Evolutionary conservation across 2,113 vertebrate genomes (phyloP), one percentile per base, ranked within the genome.

Genomic region (Microcebus griseorufus): DNA sequence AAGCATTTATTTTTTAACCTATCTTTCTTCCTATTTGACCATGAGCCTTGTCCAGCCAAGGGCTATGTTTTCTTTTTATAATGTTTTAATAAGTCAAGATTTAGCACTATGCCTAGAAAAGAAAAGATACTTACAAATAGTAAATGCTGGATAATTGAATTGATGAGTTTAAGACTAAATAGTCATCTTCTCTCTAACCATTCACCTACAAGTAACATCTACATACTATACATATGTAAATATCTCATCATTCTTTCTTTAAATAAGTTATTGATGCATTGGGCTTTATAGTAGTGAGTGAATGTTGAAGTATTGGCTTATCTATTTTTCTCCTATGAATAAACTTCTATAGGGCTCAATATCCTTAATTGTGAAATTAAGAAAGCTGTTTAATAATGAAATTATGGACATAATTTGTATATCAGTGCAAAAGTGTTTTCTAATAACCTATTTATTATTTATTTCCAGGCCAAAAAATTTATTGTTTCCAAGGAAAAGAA

Each of bases 271-370:
- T 34, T 75, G 13, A 89, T 81, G 29, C 14, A 75, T 9, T 87
- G 17, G 17, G 4, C 14, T 81, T 94, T 81, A 64, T n/a, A 42
- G 14, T 39, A n/a, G 14, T 90, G 42, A 90, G 20, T 78, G 17
- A 81, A 45, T 94, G 12, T 62, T 93, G 34, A 89, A 23, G 16
- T 62, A 58, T 18, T 58, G 13, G 7, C 10, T 90, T 80, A 27
- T 72, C 83, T 86, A 22, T 80, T 96, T 93, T 73, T 22, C 8
- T 58, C 78, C 32, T 37, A 18, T n/a, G 25, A 94, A 84, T 73
- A 81, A 45, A 17, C 82, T 83, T 92, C 93, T 90, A 75, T 78
- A 39, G 4, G 22, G 3, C 4, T 93, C 39, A 79, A 18, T 55
- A 55, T 55, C 53, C 53, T 55, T 18, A 82, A 83, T 58, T 62